Base-by-base conservation (phyloP, 2,797 vertebrate species). In the Sebastes elongatus region DNA sequence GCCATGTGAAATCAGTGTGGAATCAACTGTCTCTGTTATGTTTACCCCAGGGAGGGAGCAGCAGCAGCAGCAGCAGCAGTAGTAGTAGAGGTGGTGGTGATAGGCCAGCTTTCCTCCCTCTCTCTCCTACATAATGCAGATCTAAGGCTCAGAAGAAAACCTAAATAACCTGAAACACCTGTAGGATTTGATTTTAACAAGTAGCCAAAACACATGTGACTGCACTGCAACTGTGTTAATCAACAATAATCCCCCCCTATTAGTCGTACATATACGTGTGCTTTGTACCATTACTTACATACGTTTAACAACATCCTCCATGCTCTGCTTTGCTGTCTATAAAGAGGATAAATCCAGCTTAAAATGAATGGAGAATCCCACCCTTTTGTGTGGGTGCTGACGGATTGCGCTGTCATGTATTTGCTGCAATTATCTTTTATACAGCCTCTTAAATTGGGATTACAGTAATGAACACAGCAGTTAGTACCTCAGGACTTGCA, bases 11-110 rank as follows among this genome's bases (percentile, higher is more conserved):
- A 84, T 89, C 86, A 80, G 76, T 75, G 79, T 78, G 82, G 83
- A 88, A 87, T 91, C 57, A 46, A 71, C 83, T 76, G 65, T 89
- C 79, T 88, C 79, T 88, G 86, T 92, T 90, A 69, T 88, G 88
- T 91, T 92, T 90, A 85, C 80, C 72, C 75, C 55, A 49, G 79
- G 69, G 77, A 83, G 74, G 81, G 55, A 76, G 80, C 7, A 23
- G 49, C 28, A 56, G 49, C 52, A 73, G 76, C 59, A 71, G 33
- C 20, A 4, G 65, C 66, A 4, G 65, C 66, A 13, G 62, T 10
- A 32, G 30, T 46, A 18, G 42, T 46, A 20, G 59, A 30, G 63
- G 81, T 49, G 62, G 70, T 75, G 64, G 16, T 46, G 71, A 56
- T 16, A 23, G 33, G 16, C 22, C 59, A 42, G 27, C 62, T 33